Conservation (phyloP, 2,113 vertebrate species). For the Buteo buteo region DNA sequence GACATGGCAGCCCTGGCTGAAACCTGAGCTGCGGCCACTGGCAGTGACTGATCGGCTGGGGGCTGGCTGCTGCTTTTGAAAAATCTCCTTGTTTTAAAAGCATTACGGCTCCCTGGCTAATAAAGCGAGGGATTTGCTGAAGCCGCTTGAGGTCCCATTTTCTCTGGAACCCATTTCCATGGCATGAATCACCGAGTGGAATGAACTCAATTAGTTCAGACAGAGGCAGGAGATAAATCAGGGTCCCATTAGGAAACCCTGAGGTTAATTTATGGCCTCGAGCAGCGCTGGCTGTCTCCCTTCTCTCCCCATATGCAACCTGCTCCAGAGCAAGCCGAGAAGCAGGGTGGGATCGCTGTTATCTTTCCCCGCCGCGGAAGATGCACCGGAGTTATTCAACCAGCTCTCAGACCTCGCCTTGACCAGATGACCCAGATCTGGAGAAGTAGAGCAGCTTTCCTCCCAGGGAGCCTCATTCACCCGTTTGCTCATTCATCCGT, state of each 20-base stretch:
- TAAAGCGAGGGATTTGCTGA: background rate
- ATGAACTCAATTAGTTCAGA: constrained; percentile 78
- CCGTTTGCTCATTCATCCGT: background rate
- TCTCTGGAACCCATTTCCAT: constrained; percentile 72
- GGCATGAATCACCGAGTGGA: constrained; percentile 72
- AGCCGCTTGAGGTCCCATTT: constrained; percentile 66
- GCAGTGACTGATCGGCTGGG: constrained; percentile 54
- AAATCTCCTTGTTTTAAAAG: constrained; percentile 58
- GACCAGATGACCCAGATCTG: background rate
- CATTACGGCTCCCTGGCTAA: constrained; percentile 29
- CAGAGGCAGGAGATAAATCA: constrained; percentile 76
- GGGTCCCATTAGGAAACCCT: constrained; percentile 67
- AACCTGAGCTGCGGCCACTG: background rate
- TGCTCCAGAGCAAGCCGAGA: background rate
- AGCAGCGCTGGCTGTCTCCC: background rate
- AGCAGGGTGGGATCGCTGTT: background rate
- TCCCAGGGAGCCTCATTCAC: background rate
- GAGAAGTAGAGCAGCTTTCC: background rate
- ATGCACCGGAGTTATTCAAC: background rate
- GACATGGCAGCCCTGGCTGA: background rate
- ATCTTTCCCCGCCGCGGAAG: background rate
- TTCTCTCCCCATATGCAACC: background rate
- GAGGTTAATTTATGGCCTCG: constrained; percentile 46
- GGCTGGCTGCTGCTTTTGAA: constrained; percentile 49
- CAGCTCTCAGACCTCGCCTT: background rate